Evolutionary conservation across 2,888 invertebrate genomes (phyloP), one percentile per base, ranked within the genome.

Genomic region (Xestia xanthographa): DNA sequence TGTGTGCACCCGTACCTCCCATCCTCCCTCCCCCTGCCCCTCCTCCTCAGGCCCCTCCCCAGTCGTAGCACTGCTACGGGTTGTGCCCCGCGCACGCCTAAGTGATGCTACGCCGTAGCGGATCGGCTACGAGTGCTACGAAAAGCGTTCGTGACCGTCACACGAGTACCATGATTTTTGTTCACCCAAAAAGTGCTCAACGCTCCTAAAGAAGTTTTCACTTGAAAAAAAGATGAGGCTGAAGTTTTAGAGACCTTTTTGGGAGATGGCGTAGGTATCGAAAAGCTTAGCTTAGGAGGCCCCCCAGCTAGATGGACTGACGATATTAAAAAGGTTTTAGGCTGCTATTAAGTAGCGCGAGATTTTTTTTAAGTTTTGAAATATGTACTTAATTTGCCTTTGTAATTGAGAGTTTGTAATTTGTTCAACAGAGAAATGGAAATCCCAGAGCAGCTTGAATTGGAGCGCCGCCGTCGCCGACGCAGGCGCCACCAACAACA

Each of bases 391-490:
- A n/a, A n/a, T n/a, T n/a, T n/a, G n/a, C n/a, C n/a, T n/a, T n/a
- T n/a, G n/a, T n/a, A 20, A n/a, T 9, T 17, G 0, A 11, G 17
- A 1, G 3, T 69, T 79, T 69, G 3, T 41, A 22, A 56, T 75
- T 34, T 71, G 8, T 75, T 75, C 66, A 75, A 71, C 83, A 95
- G 94, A 81, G 94, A 95, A 56, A 83, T 94, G 69, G 91, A 91
- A 73, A 94, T 94, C 80, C 94, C 95, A 2, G 96, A 96, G 83
- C 93, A 95, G 82, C 82, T 96, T 85, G 96, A 96, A 90, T 82
- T 95, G 90, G 95, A 95, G 90, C 90, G 95, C 34, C 93, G 96
- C 53, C 92, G 95, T 66, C 93, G 95, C 71, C 92, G 96, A 73
- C 90, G 93, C 69, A 81, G 93, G 75, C 92, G 93, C 17, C 91